Conservation (phyloP, 1,140 invertebrate species). For the Heliothis virescens region DNA sequence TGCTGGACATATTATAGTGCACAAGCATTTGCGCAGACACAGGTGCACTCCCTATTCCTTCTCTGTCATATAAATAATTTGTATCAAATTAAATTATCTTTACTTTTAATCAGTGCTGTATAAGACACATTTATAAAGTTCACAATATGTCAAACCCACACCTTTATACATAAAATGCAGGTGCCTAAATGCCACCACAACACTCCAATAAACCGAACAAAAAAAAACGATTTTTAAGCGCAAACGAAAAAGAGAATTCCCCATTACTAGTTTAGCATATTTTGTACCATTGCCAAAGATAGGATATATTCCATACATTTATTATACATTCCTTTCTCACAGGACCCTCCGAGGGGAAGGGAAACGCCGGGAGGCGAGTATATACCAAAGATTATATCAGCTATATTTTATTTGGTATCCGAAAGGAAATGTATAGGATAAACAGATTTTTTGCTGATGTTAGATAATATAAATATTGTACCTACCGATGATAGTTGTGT, state of each 20-base stretch:
- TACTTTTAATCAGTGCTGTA: no score
- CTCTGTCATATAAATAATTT: no score
- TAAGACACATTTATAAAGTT: no score
- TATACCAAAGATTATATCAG: conserved; percentile 18
- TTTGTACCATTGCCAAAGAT: background rate
- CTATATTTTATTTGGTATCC: conserved; percentile 20
- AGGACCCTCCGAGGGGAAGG: background rate
- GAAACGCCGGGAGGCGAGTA: conserved; percentile 10
- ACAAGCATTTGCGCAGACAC: no score
- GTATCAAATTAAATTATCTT: no score
- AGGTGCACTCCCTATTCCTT: no score
- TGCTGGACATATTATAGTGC: no score
- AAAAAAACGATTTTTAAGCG: background rate
- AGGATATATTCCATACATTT: background rate
- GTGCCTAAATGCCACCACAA: no score
- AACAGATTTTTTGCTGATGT: conserved; percentile 12
- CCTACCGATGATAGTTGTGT: background rate
- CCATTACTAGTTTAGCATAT: background rate
- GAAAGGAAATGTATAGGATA: background rate
- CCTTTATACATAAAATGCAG: no score
- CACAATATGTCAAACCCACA: no score
- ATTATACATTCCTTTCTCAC: background rate
- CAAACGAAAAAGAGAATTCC: background rate
- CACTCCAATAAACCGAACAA: no score
- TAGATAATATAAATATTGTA: background rate